Evolutionary conservation across 2,113 vertebrate genomes (phyloP), one percentile per base, ranked within the genome.

Genomic region (Bombycilla garrulus): DNA sequence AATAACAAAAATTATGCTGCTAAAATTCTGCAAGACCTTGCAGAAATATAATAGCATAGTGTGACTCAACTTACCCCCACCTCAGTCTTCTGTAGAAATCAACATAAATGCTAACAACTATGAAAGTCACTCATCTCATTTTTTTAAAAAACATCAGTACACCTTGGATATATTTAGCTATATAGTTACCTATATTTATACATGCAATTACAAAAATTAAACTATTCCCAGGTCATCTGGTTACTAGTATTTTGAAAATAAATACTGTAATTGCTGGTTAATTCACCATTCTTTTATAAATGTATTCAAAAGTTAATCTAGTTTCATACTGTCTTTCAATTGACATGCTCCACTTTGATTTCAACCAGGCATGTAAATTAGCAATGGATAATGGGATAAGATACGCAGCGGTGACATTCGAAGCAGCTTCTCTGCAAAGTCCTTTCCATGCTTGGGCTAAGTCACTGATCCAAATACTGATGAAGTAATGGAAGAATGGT

Each of bases 1-100:
- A 96, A 89, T 65, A 93, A 56, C 61, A 87, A 93, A 86, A 94
- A 93, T 28, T 10, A 92, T 69, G 70, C 29, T 85, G n/a, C 88
- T 94, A 82, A 93, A 86, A 89, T 90, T 94, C 92, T 92, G 89
- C 88, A 94, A 81, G 76, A 35, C 54, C 45, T 92, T 91, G 81
- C 72, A 96, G 72, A 95, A 96, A 94, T 90, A 67, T 57, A 80
- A 90, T 92, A n/a, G 29, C 24, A 64, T 57, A 81, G 33, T 40
- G 23, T 79, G 74, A 86, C 28, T 92, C 69, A 91, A 53, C 6
- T 72, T 81, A 74, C 26, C 10, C 10, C 7, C 9, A 58, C 6
- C 5, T 28, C 20, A 56, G 45, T 64, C 60, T 90, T 94, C 36
- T 82, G n/a, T 38, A 80, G 65, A 88, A 91, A 76, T 9, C 31